Evolutionary conservation across 2,113 vertebrate genomes (phyloP).

Genomic region (Paracyprichromis sp.): DNA sequence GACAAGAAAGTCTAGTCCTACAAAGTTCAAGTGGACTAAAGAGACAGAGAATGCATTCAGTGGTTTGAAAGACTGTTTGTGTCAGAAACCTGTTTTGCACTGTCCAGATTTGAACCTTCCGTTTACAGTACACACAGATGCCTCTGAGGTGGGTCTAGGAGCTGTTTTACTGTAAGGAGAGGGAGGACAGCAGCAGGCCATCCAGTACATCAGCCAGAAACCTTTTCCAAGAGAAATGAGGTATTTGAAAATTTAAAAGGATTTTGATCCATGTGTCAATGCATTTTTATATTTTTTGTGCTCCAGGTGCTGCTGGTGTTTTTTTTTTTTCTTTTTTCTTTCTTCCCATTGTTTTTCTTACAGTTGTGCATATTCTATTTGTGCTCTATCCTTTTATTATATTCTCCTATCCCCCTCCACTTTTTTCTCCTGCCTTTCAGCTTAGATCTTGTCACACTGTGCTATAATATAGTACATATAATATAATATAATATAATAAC

Average conservation of each 20-base stretch:
- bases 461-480: not conserved
- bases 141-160: not conserved
- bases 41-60: not conserved
- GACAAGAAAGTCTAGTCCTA: not conserved
- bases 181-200: not conserved
- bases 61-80: not conserved
- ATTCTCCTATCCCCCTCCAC: not conserved
- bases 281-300: not conserved
- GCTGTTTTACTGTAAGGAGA: not conserved
- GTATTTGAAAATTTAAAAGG: not conserved
- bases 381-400: not conserved
- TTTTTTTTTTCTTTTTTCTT: no score
- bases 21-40: not conserved
- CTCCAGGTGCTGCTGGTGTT: not conserved
- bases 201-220: not conserved
- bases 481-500: not conserved
- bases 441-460: not conserved
- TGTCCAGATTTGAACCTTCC: not conserved
- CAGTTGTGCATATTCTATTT: not conserved
- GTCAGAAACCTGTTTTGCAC: not conserved
- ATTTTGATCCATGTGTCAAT: not conserved
- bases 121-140: not conserved
- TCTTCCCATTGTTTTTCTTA: not conserved
- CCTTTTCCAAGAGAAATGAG: not conserved
- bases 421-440: not conserved